phyloP scores from a whole-genome alignment of 2,888 invertebrate species.

The Alsophila aescularia region DNA sequence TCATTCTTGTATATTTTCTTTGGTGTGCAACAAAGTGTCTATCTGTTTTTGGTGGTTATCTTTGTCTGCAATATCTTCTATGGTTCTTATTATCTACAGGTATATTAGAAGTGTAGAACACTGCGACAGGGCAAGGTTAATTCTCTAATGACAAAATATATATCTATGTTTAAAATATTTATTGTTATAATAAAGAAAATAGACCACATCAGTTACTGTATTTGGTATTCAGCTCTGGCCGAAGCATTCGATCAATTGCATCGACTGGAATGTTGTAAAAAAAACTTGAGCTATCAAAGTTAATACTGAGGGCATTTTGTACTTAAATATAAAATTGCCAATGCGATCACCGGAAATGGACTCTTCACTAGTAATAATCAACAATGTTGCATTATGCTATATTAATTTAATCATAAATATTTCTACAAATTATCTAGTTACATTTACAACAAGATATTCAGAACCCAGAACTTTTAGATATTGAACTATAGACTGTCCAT shows the following conservation, averaged over 20 bases:
- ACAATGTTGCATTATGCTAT: conserved; percentile 63
- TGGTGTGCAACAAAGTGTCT: too few relatives aligned
- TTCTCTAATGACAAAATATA: conserved; percentile 29
- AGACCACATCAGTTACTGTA: conserved; percentile 64
- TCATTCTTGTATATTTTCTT: too few relatives aligned
- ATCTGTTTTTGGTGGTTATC: too few relatives aligned
- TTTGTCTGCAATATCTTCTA: too few relatives aligned
- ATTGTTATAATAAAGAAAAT: conserved; percentile 71
- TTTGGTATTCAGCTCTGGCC: conserved; percentile 78
- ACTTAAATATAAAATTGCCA: conserved; percentile 53
- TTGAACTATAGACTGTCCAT: conserved; percentile 55
- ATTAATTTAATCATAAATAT: conserved; percentile 74
- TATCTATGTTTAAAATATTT: conserved; percentile 65
- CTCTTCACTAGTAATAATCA: conserved; percentile 57
- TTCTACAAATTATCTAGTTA: conserved; percentile 63
- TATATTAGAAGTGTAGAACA: conserved; percentile 8
- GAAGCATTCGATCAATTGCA: conserved; percentile 56
- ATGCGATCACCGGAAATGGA: conserved; percentile 48
- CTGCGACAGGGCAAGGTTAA: conserved; percentile 10
- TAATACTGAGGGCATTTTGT: conserved; percentile 54
- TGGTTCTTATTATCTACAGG: too few relatives aligned
- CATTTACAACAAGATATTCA: conserved; percentile 57
- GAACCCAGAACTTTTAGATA: conserved; percentile 61
- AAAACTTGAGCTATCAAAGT: conserved; percentile 49
- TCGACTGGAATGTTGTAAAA: conserved; percentile 70